Conservation (phyloP, 2,113 vertebrate species). For the Nyctibius bracteatus region DNA sequence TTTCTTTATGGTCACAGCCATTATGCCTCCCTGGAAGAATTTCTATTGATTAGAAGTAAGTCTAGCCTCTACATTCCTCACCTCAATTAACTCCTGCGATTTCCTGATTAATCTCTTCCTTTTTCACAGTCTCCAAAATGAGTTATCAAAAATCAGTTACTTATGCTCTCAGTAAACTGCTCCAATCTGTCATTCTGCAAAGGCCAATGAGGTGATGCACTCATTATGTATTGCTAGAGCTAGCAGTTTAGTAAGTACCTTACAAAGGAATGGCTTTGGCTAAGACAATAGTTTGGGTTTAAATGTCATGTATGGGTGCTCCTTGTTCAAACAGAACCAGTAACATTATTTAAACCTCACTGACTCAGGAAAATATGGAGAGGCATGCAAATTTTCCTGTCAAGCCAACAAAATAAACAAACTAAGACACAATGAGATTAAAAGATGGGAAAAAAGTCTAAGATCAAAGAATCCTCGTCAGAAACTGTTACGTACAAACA, state of each 20-base stretch:
- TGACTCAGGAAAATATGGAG: not conserved
- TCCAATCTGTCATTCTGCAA: not conserved
- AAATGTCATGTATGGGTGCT: not conserved
- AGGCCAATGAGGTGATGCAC: not conserved
- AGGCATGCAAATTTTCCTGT: not conserved
- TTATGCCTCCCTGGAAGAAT: not conserved
- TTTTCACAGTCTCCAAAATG: not conserved
- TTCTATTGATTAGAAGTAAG: not conserved
- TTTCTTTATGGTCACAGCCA: not conserved
- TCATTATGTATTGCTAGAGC: not conserved
- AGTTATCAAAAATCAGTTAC: not conserved
- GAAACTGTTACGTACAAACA: not conserved
- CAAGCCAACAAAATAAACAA: slow-evolving; percentile 24
- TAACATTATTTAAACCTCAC: not conserved
- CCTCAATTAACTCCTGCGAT: not conserved
- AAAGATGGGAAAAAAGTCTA: slow-evolving; percentile 3
- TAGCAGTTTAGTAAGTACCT: not conserved
- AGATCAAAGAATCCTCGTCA: slow-evolving; percentile 20
- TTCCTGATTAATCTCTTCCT: not conserved
- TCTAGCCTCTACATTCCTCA: not conserved
- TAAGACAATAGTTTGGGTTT: not conserved
- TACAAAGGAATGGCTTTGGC: not conserved
- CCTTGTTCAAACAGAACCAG: not conserved
- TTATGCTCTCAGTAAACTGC: not conserved
- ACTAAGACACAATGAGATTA: slow-evolving; percentile 3